Percentiles rank a stretch among this genome's conserved stretches.
Conservation (phyloP, 2,113 vertebrate species). For the Carassius carassius region DNA sequence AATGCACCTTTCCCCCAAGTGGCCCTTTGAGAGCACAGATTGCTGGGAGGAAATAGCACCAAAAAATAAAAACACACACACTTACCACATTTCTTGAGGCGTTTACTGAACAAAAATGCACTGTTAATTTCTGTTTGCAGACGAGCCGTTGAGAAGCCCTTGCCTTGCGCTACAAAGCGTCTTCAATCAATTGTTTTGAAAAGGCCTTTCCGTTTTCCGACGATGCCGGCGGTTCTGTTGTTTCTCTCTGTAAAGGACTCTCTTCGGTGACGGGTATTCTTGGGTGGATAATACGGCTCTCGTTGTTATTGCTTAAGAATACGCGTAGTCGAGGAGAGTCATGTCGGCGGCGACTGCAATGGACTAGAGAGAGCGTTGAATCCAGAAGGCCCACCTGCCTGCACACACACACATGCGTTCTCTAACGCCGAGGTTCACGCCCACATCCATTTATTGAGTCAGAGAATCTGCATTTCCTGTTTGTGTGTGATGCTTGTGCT, state of each 20-base stretch:
- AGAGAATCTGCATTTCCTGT: conserved; percentile 49
- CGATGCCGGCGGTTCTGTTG: conserved; percentile 67
- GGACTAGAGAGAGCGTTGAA: conserved; percentile 60
- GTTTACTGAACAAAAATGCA: conserved; percentile 72
- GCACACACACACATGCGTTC: conserved; percentile 48
- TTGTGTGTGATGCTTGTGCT: conserved; percentile 50
- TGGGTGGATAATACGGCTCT: conserved; percentile 98
- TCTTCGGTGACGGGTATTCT: too few species aligned
- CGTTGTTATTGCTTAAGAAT: conserved; percentile 99
- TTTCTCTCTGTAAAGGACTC: conserved; percentile 79
- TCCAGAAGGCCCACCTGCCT: conserved; percentile 61
- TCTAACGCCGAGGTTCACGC: conserved; percentile 43
- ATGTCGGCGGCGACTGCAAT: conserved; percentile 82
- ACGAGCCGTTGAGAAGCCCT: conserved; percentile 78
- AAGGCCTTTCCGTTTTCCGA: conserved; percentile 60
- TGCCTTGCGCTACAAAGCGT: conserved; percentile 71
- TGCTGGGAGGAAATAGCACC: conserved; percentile 17
- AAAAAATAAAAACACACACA: background rate
- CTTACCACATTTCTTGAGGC: conserved; percentile 57
- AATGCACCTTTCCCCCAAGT: conserved; percentile 40
- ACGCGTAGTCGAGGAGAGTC: conserved; percentile 78
- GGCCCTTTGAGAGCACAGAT: conserved; percentile 38
- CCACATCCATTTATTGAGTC: conserved; percentile 54
- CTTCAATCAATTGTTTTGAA: conserved; percentile 76
- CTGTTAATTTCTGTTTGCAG: conserved; percentile 80